A percentile compares a stretch with the other conserved stretches of the same genome.
Conservation (phyloP, 2,797 vertebrate species). For the Ptychobarbus kaznakovi region DNA sequence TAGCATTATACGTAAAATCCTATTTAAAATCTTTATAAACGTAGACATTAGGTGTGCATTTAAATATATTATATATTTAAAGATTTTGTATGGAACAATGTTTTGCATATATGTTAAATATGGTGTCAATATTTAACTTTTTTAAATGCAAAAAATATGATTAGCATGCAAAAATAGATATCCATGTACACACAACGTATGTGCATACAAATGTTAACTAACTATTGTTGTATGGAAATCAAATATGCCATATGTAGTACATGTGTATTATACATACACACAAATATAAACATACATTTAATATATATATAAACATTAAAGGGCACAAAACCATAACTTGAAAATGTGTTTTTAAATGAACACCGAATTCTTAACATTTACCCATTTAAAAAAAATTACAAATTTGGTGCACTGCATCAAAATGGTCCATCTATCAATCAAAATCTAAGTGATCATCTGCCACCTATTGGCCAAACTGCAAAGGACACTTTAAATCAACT, state of each 20-base stretch:
- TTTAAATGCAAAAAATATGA: too few relatives aligned
- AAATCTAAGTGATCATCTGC: slow-evolving; percentile 53
- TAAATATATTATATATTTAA: too few relatives aligned
- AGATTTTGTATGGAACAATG: too few relatives aligned
- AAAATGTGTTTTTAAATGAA: too few relatives aligned
- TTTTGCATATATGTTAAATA: too few relatives aligned
- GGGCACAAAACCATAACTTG: neutral
- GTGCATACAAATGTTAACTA: too few relatives aligned
- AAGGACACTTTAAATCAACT: slow-evolving; percentile 26
- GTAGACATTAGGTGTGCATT: neutral
- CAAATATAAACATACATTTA: too few relatives aligned
- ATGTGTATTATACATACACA: too few relatives aligned
- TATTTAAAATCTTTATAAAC: neutral
- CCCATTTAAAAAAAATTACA: too few relatives aligned
- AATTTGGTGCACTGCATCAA: neutral
- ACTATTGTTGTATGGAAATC: neutral
- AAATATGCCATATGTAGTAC: too few relatives aligned
- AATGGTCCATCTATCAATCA: neutral
- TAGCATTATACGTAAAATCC: neutral
- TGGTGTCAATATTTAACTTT: too few relatives aligned
- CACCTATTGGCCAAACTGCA: slow-evolving; percentile 67
- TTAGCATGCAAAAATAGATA: neutral
- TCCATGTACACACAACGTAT: neutral
- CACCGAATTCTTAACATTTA: too few relatives aligned
- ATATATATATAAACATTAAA: neutral